These are phyloP conservation scores for Apotomis turbidana DNA, from an alignment of 2,888 invertebrate genomes.

Conservation along the genomic window DNA sequence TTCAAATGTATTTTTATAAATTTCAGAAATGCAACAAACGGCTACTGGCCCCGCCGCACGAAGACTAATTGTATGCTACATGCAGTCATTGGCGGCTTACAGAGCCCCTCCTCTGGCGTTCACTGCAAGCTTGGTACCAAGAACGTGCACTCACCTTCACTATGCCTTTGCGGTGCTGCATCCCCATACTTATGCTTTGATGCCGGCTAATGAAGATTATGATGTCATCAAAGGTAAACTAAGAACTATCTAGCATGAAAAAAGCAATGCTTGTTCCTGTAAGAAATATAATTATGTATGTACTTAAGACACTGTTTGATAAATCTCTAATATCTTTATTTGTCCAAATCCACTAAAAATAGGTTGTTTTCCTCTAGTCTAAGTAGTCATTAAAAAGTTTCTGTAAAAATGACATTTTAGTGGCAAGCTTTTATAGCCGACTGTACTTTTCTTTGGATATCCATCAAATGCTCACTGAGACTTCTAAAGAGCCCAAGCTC, in stretches of 20 bases:
- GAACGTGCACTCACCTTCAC: slow-evolving; percentile 89
- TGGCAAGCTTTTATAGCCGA: too few relatives aligned
- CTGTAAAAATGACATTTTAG: too few relatives aligned
- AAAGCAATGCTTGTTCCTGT: too few relatives aligned
- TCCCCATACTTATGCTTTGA: slow-evolving; percentile 85
- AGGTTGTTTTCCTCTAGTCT: too few relatives aligned
- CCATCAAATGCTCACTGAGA: too few relatives aligned
- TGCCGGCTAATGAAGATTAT: slow-evolving; percentile 87
- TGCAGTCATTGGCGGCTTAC: slow-evolving; percentile 87
- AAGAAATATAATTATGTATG: too few relatives aligned
- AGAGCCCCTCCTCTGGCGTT: slow-evolving; percentile 87
- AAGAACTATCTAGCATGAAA: slow-evolving; percentile 10
- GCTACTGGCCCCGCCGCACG: slow-evolving; percentile 55
- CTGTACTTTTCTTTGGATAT: too few relatives aligned
- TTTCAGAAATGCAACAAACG: slow-evolving; percentile 73
- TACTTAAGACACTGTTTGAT: too few relatives aligned
- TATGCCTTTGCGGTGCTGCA: slow-evolving; percentile 89
- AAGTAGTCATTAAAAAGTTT: too few relatives aligned
- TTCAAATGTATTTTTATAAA: neutral
- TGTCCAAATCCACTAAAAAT: too few relatives aligned
- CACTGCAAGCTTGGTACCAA: slow-evolving; percentile 85
- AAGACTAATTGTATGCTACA: slow-evolving; percentile 86
- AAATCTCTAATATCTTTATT: too few relatives aligned
- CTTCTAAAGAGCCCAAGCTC: too few relatives aligned
- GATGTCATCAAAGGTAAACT: slow-evolving; percentile 87